These are phyloP conservation scores for Hypselothyrea guttata DNA, from an alignment of 2,888 invertebrate genomes.

Conservation along the genomic window DNA sequence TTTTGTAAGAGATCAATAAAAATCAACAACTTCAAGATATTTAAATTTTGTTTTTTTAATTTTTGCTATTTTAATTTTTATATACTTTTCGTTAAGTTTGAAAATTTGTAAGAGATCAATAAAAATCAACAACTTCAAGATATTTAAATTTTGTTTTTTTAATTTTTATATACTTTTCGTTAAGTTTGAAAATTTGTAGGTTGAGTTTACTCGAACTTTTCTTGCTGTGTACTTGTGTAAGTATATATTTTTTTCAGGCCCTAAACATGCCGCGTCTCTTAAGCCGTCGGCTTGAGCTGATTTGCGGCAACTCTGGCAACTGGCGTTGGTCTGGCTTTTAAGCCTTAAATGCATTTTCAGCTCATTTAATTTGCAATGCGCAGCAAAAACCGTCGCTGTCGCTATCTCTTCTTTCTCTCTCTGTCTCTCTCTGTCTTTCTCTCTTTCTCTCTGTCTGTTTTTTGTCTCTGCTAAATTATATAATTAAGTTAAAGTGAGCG, in stretches of 20 bases:
- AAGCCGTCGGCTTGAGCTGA: constrained; percentile 68
- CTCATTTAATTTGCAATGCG: constrained; percentile 70
- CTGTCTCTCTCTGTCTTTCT: neutral
- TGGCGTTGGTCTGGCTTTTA: constrained; percentile 44
- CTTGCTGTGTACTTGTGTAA: too few relatives aligned
- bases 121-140: too few relatives aligned
- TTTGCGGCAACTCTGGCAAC: constrained; percentile 46
- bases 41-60: too few relatives aligned
- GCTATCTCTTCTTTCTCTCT: neutral
- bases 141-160: too few relatives aligned
- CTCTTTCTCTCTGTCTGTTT: constrained; percentile 7
- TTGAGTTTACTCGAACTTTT: too few relatives aligned
- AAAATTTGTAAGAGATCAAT: too few relatives aligned
- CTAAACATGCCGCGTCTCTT: constrained; percentile 58
- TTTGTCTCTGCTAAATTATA: constrained; percentile 58
- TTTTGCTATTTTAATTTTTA: too few relatives aligned
- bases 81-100: too few relatives aligned
- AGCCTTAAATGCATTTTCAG: constrained; percentile 72
- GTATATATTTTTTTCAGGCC: neutral
- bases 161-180: too few relatives aligned
- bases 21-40: too few relatives aligned
- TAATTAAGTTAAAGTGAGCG: constrained; percentile 77
- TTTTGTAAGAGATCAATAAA: too few relatives aligned
- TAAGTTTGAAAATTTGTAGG: too few relatives aligned
- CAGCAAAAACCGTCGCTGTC: constrained; percentile 32